These are phyloP conservation scores for Lasioglossum malachurum DNA, from an alignment of 2,888 invertebrate genomes.

Conservation along the genomic window DNA sequence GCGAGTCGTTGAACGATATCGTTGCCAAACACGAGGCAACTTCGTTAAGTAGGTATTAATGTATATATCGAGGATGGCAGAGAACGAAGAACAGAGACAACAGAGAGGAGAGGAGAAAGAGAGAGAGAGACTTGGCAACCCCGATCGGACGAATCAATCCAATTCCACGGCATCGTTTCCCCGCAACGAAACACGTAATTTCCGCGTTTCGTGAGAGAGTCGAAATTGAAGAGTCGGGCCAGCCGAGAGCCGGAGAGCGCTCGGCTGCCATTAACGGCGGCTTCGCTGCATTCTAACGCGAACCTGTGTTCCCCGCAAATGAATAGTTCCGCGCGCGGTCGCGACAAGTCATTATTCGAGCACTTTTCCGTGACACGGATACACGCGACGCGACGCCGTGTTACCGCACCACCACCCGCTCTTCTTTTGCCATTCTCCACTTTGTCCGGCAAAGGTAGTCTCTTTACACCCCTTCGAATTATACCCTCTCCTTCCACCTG, in stretches of 20 bases:
- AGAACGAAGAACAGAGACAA: background rate
- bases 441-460: background rate
- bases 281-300: background rate
- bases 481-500: too few species aligned
- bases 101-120: background rate
- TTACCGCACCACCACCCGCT: background rate
- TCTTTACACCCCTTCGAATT: background rate
- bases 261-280: constrained; percentile 10
- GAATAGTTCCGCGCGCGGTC: constrained; percentile 13
- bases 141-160: constrained; percentile 11
- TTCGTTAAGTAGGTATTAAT: constrained; percentile 47
- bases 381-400: constrained; percentile 33
- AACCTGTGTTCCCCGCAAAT: background rate
- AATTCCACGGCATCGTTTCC: constrained; percentile 13
- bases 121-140: background rate
- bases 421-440: background rate
- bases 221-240: background rate
- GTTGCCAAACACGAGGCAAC: constrained; percentile 45
- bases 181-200: background rate
- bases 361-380: constrained; percentile 13
- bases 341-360: constrained; percentile 23
- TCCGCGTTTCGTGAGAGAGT: background rate
- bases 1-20: constrained; percentile 33
- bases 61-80: background rate
- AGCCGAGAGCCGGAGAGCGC: background rate